Conservation (phyloP, 2,888 invertebrate genomes). For the Andrena minutula region DNA sequence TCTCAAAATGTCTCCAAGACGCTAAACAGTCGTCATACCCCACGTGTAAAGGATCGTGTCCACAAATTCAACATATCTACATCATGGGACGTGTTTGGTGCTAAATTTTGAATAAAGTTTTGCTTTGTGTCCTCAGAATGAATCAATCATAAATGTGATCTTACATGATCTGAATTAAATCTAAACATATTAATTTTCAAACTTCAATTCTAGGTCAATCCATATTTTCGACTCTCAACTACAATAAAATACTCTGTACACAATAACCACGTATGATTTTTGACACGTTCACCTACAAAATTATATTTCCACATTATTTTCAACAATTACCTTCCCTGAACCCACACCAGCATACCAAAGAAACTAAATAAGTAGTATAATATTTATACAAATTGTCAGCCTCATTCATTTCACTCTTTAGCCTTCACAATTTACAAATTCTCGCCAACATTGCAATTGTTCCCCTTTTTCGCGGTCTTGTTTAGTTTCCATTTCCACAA, state of each 20-base stretch:
- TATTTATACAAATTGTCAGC: conserved; percentile 10
- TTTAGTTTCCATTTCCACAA: conserved; percentile 43
- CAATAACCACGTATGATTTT: too few relatives aligned
- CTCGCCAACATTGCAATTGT: conserved; percentile 36
- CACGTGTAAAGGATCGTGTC: conserved; percentile 13
- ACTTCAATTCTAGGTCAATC: too few relatives aligned
- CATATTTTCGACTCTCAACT: too few relatives aligned
- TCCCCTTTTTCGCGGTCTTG: conserved; percentile 4
- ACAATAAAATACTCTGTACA: too few relatives aligned
- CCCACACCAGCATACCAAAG: too few relatives aligned
- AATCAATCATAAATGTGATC: conserved; percentile 18
- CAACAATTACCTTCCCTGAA: too few relatives aligned
- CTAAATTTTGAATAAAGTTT: conserved; percentile 48
- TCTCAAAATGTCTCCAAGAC: conserved; percentile 25
- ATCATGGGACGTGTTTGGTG: conserved; percentile 30
- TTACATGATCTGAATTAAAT: too few relatives aligned
- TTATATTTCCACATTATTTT: too few relatives aligned
- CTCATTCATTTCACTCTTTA: conserved; percentile 21
- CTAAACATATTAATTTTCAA: too few relatives aligned
- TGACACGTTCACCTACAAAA: too few relatives aligned
- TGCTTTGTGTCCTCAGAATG: conserved; percentile 7
- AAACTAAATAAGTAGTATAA: too few relatives aligned
- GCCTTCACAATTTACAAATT: conserved; percentile 30
- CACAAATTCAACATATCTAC: conserved; percentile 33
- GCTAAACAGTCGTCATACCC: conserved; percentile 47